Conservation (phyloP, 1,140 invertebrate genomes). For the Lasaia peninsularis region DNA sequence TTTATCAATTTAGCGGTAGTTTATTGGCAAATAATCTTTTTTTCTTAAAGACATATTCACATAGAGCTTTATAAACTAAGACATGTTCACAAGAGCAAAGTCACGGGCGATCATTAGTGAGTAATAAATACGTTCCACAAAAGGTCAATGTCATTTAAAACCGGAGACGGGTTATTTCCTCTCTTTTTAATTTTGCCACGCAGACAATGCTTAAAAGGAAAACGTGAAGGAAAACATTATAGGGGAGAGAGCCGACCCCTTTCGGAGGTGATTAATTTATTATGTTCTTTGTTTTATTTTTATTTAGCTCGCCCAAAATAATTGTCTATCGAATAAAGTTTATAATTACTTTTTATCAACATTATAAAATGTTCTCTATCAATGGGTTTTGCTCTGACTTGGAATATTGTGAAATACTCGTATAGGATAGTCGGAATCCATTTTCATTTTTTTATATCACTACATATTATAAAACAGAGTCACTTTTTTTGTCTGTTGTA, state of each 20-base stretch:
- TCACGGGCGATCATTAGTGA: neutral
- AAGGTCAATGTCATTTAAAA: constrained; percentile 55
- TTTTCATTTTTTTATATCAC: too few relatives aligned
- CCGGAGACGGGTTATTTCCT: constrained; percentile 56
- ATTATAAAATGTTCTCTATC: neutral
- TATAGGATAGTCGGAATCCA: too few relatives aligned
- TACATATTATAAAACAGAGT: too few relatives aligned
- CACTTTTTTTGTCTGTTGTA: too few relatives aligned
- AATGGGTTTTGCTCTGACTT: neutral
- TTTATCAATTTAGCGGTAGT: too few relatives aligned
- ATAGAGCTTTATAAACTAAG: too few relatives aligned
- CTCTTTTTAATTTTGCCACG: constrained; percentile 68
- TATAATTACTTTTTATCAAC: constrained; percentile 8
- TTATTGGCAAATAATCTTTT: too few relatives aligned
- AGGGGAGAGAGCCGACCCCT: constrained; percentile 63
- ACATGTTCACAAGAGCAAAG: neutral
- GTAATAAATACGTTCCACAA: constrained; percentile 25
- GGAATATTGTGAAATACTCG: too few relatives aligned
- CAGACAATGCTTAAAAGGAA: constrained; percentile 71
- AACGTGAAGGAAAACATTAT: constrained; percentile 71
- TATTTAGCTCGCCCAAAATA: constrained; percentile 47
- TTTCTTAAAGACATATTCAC: too few relatives aligned
- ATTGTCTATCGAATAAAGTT: constrained; percentile 29
- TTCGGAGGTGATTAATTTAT: constrained; percentile 72
- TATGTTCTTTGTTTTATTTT: constrained; percentile 72